These are phyloP conservation scores for Macropus fuliginosus DNA, from an alignment of 2,797 vertebrate species.

Conservation along the genomic window DNA sequence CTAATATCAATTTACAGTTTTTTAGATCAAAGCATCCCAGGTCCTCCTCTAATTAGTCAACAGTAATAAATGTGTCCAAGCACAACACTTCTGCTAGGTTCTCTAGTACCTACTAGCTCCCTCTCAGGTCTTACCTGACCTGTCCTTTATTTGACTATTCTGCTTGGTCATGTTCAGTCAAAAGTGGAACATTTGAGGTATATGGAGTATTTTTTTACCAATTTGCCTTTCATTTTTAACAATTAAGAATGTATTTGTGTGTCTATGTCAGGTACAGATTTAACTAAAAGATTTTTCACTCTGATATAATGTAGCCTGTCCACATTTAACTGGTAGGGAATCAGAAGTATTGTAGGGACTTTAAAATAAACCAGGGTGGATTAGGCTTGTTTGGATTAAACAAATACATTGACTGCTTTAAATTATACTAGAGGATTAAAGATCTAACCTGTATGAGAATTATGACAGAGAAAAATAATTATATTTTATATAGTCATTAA, in stretches of 20 bases:
- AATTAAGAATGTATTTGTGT: neutral
- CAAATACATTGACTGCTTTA: neutral
- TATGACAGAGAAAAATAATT: constrained; percentile 24
- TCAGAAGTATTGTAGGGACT: neutral
- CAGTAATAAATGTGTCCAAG: neutral
- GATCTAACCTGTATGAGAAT: constrained; percentile 49
- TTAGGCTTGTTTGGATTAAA: too few species aligned
- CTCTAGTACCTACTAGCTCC: neutral
- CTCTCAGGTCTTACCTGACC: neutral
- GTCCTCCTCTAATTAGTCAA: neutral
- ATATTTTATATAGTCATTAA: constrained; percentile 54
- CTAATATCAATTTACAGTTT: neutral
- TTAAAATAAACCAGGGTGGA: neutral
- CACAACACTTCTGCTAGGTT: neutral
- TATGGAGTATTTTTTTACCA: neutral
- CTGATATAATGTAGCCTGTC: neutral
- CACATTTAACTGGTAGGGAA: neutral
- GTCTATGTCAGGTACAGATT: neutral
- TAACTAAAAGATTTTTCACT: constrained; percentile 20
- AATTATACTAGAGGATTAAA: constrained; percentile 16
- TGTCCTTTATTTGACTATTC: neutral
- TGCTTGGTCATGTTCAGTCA: neutral
- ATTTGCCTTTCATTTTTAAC: neutral
- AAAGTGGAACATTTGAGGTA: neutral
- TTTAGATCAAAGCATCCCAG: neutral